Evolutionary conservation across 2,113 vertebrate genomes (phyloP).

Genomic region (Neolamprologus brichardi): DNA sequence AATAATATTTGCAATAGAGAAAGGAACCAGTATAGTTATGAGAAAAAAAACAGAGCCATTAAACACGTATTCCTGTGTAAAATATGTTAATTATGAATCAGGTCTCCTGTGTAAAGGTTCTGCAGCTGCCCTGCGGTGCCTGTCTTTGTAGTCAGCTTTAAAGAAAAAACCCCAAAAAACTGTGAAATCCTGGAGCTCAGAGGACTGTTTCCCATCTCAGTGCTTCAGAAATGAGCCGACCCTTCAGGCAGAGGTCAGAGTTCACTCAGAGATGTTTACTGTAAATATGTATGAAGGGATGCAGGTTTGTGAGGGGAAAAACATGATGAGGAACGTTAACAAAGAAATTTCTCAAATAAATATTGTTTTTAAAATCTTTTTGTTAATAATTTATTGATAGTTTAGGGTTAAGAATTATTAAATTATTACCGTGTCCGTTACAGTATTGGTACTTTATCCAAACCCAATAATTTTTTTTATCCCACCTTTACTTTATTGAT

Average conservation of each 20-base stretch:
- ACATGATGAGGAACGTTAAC: neutral
- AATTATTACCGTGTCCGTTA: neutral
- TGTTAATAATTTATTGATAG: neutral
- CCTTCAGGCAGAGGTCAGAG: neutral
- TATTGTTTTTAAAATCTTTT: neutral
- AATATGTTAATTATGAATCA: conserved; percentile 39
- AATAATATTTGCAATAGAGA: neutral
- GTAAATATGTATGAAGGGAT: neutral
- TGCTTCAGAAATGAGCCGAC: neutral
- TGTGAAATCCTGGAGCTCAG: neutral
- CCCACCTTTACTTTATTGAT: neutral
- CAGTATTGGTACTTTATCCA: neutral
- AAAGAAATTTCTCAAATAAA: neutral
- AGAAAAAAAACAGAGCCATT: neutral
- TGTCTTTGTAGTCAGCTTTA: conserved; percentile 11
- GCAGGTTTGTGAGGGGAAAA: neutral
- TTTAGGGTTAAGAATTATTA: neutral
- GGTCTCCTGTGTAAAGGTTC: conserved; percentile 5
- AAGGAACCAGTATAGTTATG: neutral
- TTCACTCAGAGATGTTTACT: neutral
- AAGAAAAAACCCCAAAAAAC: neutral
- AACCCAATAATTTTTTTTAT: neutral
- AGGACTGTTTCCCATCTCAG: neutral
- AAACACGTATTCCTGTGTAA: neutral
- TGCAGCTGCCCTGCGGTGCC: neutral